phyloP scores from a whole-genome alignment of 2,888 invertebrate species.

The Muscina levida region DNA sequence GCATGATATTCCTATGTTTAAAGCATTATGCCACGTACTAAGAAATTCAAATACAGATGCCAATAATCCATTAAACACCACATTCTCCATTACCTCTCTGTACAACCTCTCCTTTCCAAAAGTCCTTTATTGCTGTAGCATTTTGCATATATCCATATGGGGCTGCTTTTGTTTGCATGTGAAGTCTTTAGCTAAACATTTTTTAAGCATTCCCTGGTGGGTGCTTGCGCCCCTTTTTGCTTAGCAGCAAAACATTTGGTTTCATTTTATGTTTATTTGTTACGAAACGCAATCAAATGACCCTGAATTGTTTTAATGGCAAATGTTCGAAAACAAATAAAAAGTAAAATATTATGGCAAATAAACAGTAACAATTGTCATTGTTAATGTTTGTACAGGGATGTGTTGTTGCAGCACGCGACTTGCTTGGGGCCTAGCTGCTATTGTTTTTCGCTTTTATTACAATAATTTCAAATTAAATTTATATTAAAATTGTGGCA shows the following conservation, averaged over 20 bases:
- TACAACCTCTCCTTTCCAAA: slow-evolving; percentile 68
- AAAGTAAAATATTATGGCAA: slow-evolving; percentile 34
- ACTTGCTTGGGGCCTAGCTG: not conserved
- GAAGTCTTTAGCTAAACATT: not conserved
- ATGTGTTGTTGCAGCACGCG: not conserved
- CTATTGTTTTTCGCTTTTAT: not conserved
- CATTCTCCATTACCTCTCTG: no score
- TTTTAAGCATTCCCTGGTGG: slow-evolving; percentile 5
- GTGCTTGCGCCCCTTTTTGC: not conserved
- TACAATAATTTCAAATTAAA: slow-evolving; percentile 21
- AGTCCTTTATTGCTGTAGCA: slow-evolving; percentile 68
- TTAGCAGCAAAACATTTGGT: slow-evolving; percentile 22
- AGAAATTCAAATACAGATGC: no score
- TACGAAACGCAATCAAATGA: not conserved
- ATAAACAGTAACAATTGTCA: slow-evolving; percentile 27
- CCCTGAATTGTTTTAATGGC: slow-evolving; percentile 45
- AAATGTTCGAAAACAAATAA: slow-evolving; percentile 39
- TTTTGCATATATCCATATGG: slow-evolving; percentile 19
- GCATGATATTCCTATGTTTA: no score
- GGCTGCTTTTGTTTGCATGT: no score
- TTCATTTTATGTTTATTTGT: not conserved
- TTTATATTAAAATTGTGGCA: slow-evolving; percentile 22
- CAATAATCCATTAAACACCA: no score
- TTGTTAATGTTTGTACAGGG: slow-evolving; percentile 11
- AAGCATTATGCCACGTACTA: no score